Base-by-base conservation (phyloP, 2,888 invertebrate genomes). In the Strigamia transsilvanica region DNA sequence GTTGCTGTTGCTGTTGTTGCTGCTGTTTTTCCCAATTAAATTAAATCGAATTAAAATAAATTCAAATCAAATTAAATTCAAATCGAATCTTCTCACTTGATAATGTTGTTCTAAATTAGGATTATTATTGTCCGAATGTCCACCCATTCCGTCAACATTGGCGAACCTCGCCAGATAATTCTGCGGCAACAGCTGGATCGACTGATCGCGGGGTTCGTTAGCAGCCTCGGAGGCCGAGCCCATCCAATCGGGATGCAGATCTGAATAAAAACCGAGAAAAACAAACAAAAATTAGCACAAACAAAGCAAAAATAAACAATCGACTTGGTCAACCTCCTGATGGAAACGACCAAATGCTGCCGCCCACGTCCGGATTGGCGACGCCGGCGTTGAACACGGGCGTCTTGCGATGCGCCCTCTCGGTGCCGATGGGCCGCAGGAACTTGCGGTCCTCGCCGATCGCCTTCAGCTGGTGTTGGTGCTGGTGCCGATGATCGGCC, bases 391-490 rank as follows among this genome's bases (percentile, higher is more conserved):
- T 82, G 82, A 82, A 84, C 42, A 82, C 82, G 23, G 85, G 85
- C 46, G 84, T 83, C 80, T 85, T 85, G 77, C 86, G 84, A 79
- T 86, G 87, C n/a, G 87, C 86, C 66, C 88, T 84, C 84, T 88
- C 89, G 18, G 87, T 88, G 41, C 89, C 89, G 81, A 89, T 89
- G 13, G 89, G 89, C 79, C 87, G 85, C 18, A 86, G 86, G 82
- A 86, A 86, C 83, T 86, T 85, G 18, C 87, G 84, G 78, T 88
- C 87, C 34, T 87, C 87, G 10, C 83, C 84, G 15, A 82, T 83
- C 66, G 56, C 42, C 66, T 81, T 83, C 79, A 82, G 34, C 15
- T 27, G 27, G 13, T 82, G 83, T 13, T 83, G 82, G 18, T 42
- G 56, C 34, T 15, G n/a, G 46, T 13, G n/a, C 7, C 6, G 9